Base-by-base conservation (phyloP, 30 jellyfish, hydroid and myxozoan genomes). In the Pseudorhiza aurosa region DNA sequence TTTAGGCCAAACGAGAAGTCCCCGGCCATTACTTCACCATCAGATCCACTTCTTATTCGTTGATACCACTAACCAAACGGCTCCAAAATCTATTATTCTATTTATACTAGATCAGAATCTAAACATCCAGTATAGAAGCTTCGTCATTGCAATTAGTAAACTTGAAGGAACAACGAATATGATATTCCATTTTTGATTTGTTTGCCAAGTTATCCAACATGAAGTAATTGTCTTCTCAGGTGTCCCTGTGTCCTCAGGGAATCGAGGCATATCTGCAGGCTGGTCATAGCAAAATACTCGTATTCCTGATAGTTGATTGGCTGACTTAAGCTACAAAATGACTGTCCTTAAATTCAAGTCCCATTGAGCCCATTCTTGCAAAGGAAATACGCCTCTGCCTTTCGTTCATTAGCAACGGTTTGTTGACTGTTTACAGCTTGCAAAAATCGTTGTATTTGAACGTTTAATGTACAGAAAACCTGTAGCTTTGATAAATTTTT, bases 341-440 rank as follows among this genome's bases (percentile, higher is more conserved):
- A 19, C 75, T 73, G 72, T 21, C 4, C 58, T 33, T 35, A 32
- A 50, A 8, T 21, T 26, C 17, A 24, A 45, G 64, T 22, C 75
- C 75, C 75, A 43, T 15, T 9, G 75, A 50, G 86, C 65, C 58
- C 15, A 73, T 53, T 56, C 18, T 28, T 6, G 15, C 8, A 4
- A 9, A n/a, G n/a, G 8, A 43, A 68, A 4, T 25, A 73, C 86
- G 86, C 86, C 86, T 73, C 86, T 56, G 86, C 86, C 3, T 44
- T 27, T 25, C 44, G 83, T 37, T 70, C 57, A 10, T 25, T 40
- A 70, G 83, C 83, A 70, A 70, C 83, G 71, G 5, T 70, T 70
- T 70, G 83, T 70, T 70, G 65, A 70, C 49, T 70, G 71, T 70
- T 70, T 70, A 70, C 70, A 22, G 2, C 18, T 6, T 26, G 15